Evolutionary conservation across 1,140 invertebrate genomes (phyloP).

Genomic region (Heliothis virescens): DNA sequence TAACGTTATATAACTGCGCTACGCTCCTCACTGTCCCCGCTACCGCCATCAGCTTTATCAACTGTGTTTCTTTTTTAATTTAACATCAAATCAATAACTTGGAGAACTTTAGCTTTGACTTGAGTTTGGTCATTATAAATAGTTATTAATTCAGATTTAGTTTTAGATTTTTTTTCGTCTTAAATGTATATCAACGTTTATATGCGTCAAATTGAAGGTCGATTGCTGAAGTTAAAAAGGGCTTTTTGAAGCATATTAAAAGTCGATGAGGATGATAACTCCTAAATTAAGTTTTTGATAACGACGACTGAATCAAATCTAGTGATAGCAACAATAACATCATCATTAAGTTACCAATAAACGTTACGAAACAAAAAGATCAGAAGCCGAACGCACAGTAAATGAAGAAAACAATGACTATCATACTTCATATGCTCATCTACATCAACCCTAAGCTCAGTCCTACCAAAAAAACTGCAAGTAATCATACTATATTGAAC

Average conservation of each 20-base stretch:
- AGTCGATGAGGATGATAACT: too few relatives aligned
- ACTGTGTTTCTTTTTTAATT: constrained; percentile 27
- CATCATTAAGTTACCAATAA: background rate
- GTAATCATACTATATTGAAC: constrained; percentile 32
- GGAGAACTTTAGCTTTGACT: background rate
- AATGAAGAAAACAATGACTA: constrained; percentile 10
- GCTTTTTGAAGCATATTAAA: too few relatives aligned
- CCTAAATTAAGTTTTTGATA: too few relatives aligned
- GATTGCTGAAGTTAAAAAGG: too few relatives aligned
- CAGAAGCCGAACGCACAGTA: background rate
- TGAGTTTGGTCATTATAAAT: too few relatives aligned
- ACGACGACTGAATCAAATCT: too few relatives aligned
- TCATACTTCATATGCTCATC: constrained; percentile 7
- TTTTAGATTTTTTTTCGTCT: too few relatives aligned
- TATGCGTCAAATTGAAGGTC: too few relatives aligned
- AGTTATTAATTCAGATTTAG: too few relatives aligned
- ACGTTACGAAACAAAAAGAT: background rate
- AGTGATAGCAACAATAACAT: background rate
- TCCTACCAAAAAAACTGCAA: constrained; percentile 29
- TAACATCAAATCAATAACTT: constrained; percentile 16
- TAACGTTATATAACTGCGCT: constrained; percentile 37
- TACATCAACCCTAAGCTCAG: background rate
- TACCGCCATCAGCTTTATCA: background rate
- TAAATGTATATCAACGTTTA: too few relatives aligned
- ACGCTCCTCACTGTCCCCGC: constrained; percentile 22